Base-by-base conservation (phyloP, 2,888 invertebrate species). In the Blomia tropicalis region DNA sequence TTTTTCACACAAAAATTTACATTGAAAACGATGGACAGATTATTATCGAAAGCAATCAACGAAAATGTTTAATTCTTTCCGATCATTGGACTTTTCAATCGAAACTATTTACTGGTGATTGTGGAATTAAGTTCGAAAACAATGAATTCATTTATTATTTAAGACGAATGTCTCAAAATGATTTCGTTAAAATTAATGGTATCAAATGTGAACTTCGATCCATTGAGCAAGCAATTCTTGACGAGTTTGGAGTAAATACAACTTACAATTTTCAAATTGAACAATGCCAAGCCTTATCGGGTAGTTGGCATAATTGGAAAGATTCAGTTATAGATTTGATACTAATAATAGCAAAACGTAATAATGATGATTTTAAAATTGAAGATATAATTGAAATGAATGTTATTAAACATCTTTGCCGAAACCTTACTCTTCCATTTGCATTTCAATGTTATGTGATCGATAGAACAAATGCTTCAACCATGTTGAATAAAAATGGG, bases 171-270 rank as follows among this genome's bases (percentile, higher is more conserved):
- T n/a, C 4, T 25, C 2, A 56, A 7, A 25, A 31, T 5, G n/a
- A 32, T 27, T 22, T 58, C 3, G 36, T 58, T 3, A 58, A 58
- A 43, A 17, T 58, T 3, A 58, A 58, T 43, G 59, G 59, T 1
- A 41, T 58, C 2, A 58, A 58, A 43, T 32, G 36, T 27, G 11
- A 58, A 23, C 27, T 58, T 7, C 25, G 23, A 22, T 11, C 17
- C 2, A 43, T 58, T 58, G 59, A 43, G 22, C 25, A 17, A n/a
- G 14, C n/a, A 36, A 17, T 58, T 2, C 1, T 23, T 2, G 3
- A 44, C 2, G 23, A 58, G n/a, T 58, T 58, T 23, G 43, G 56
- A 3, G 3, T 14, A 19, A 29, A 56, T 56, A 22, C 17, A 27
- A 2, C 2, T 30, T 2, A 31, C 14, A 30, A 19, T 22, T 23